phyloP scores from a whole-genome alignment of 2,113 vertebrate genomes.

The Corythornis madagascariensis region DNA sequence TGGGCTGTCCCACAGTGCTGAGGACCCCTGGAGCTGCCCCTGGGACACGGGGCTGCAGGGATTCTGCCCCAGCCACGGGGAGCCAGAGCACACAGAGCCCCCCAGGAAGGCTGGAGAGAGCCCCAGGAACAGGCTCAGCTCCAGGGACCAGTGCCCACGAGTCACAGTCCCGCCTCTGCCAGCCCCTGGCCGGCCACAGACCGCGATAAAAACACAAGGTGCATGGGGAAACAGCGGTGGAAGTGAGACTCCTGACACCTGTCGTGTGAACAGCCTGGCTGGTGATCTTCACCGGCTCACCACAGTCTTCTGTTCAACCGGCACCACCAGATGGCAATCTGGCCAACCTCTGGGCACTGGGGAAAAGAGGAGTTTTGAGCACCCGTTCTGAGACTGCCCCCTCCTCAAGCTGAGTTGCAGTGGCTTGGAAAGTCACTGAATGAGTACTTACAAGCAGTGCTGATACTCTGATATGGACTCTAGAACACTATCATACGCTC shows the following conservation, averaged over 20 bases:
- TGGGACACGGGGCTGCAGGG: rapidly evolving
- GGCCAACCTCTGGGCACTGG: neutral
- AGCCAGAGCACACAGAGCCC: too few species aligned
- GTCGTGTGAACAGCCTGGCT: neutral
- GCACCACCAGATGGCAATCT: conserved; percentile 69
- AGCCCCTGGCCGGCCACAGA: rapidly evolving
- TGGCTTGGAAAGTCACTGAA: neutral
- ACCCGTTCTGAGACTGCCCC: neutral
- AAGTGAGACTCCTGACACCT: neutral
- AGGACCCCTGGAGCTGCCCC: neutral
- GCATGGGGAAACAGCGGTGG: neutral
- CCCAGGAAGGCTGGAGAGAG: too few species aligned
- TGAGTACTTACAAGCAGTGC: neutral
- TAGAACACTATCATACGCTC: neutral
- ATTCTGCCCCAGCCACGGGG: neutral
- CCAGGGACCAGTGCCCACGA: rapidly evolving
- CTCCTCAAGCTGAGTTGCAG: neutral
- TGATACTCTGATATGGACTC: neutral
- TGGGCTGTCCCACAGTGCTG: neutral
- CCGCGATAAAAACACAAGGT: neutral
- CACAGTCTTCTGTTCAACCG: neutral
- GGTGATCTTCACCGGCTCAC: neutral
- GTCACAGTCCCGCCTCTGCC: neutral
- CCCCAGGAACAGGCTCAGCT: too few species aligned
- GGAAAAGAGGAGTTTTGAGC: neutral